Percentiles rank a stretch among this genome's conserved stretches.
Evolutionary conservation across 2,113 vertebrate genomes (phyloP).

Genomic region (Rhabdomys dilectus): DNA sequence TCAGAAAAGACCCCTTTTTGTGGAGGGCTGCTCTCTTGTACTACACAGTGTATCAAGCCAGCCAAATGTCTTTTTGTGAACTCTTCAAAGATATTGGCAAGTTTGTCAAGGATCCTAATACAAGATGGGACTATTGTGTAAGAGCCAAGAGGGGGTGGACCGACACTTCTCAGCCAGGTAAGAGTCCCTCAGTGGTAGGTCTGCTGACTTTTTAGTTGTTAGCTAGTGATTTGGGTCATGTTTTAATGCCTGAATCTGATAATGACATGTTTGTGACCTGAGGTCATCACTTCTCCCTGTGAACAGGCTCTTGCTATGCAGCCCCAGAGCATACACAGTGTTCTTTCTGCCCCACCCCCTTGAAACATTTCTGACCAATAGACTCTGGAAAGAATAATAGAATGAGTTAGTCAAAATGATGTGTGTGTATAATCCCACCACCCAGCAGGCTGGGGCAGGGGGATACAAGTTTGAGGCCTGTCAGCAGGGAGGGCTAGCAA

Average conservation of each 20-base stretch:
- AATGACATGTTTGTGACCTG: not conserved
- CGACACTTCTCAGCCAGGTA: slow-evolving; percentile 94
- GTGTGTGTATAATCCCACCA: not conserved
- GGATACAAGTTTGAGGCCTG: not conserved
- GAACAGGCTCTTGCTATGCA: not conserved
- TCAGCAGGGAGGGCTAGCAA: no score
- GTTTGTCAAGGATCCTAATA: slow-evolving; percentile 94
- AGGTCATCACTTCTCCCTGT: not conserved
- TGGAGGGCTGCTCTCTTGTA: slow-evolving; percentile 97
- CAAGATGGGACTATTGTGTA: slow-evolving; percentile 97
- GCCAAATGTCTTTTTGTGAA: slow-evolving; percentile 93
- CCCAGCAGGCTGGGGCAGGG: not conserved
- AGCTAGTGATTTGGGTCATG: not conserved
- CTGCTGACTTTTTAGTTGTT: not conserved
- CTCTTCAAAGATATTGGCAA: slow-evolving; percentile 92
- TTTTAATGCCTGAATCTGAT: not conserved
- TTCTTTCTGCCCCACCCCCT: not conserved
- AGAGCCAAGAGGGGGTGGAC: slow-evolving; percentile 97
- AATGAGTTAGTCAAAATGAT: not conserved
- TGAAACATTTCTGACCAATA: slow-evolving; percentile 12
- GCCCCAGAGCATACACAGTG: not conserved
- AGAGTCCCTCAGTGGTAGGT: not conserved
- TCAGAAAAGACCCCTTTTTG: slow-evolving; percentile 94
- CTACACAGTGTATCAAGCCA: slow-evolving; percentile 95
- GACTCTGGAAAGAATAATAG: not conserved